Conservation (phyloP, 2,888 invertebrate genomes). For the Nomada goodeniana region DNA sequence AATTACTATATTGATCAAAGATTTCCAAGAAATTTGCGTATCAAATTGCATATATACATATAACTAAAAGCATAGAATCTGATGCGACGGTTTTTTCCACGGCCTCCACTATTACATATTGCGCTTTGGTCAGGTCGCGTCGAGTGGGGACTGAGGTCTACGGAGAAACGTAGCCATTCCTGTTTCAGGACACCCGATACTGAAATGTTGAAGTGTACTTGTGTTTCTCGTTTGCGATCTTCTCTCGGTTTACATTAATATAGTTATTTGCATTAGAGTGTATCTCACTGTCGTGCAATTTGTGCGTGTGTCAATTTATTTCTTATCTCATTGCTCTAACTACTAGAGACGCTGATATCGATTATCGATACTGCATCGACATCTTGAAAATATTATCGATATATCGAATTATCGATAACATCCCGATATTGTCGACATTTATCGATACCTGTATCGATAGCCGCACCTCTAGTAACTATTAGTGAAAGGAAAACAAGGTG, state of each 20-base stretch:
- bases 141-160: slow-evolving; percentile 32
- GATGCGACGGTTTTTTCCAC: slow-evolving; percentile 62
- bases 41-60: slow-evolving; percentile 11
- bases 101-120: slow-evolving; percentile 53
- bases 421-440: no score
- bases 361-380: no score
- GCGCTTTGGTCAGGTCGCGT: slow-evolving; percentile 29
- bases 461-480: background rate
- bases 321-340: background rate
- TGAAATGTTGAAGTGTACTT: slow-evolving; percentile 36
- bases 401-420: no score
- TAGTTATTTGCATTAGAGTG: background rate
- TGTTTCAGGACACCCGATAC: slow-evolving; percentile 28
- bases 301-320: slow-evolving; percentile 5
- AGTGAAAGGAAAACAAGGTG: slow-evolving; percentile 19
- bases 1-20: slow-evolving; percentile 1
- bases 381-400: no score
- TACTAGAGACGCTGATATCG: no score
- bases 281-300: background rate
- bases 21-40: slow-evolving; percentile 11
- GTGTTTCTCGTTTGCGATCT: slow-evolving; percentile 38
- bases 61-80: slow-evolving; percentile 20
- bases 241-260: slow-evolving; percentile 10
- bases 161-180: slow-evolving; percentile 52
- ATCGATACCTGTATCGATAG: no score